Evolutionary conservation across 1,140 invertebrate species (phyloP), one percentile per base, ranked within the genome.

Genomic region (Aphelinus certus): DNA sequence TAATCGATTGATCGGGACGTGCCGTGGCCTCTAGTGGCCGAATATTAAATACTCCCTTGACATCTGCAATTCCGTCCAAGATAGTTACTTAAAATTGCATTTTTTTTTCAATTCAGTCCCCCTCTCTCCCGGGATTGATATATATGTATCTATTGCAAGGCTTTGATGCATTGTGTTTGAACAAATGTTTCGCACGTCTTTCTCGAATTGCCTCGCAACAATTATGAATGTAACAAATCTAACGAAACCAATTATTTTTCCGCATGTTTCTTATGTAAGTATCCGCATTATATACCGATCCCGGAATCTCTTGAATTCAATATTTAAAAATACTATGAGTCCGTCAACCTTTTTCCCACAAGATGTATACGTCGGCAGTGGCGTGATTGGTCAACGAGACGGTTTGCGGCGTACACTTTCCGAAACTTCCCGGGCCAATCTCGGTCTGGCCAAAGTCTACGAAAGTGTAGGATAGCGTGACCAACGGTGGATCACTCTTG

Each of bases 351-450:
- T 81, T 56, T 3, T 81, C 71, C 83, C 83, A 84, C 6, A 63
- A 56, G 4, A 85, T 26, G 3, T 77, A 49, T 47, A 84, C 5
- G 53, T 81, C 76, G 1, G 46, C 74, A 3, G 53, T 3, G 42
- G 46, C 79, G 55, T 84, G 80, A 76, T 85, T 85, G 6, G 80
- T 81, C 9, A 85, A 75, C 10, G 76, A 81, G 5, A 83, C 65
- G 1, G 78, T 81, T 60, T 79, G 77, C 0, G 77, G 46, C 49
- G 74, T 72, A 60, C 70, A 79, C 43, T 72, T 75, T n/a, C 6
- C 47, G 7, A 4, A 4, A 51, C 78, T 78, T 49, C 79, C 56
- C 1, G 6, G 2, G 45, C 73, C 75, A 1, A 71, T 47, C 49
- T 79, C 49, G 0, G 53, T 46, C 68, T 78, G 76, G 53, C 82